Evolutionary conservation across 2,888 invertebrate genomes (phyloP).

Genomic region (Ischnus inquisitorius): DNA sequence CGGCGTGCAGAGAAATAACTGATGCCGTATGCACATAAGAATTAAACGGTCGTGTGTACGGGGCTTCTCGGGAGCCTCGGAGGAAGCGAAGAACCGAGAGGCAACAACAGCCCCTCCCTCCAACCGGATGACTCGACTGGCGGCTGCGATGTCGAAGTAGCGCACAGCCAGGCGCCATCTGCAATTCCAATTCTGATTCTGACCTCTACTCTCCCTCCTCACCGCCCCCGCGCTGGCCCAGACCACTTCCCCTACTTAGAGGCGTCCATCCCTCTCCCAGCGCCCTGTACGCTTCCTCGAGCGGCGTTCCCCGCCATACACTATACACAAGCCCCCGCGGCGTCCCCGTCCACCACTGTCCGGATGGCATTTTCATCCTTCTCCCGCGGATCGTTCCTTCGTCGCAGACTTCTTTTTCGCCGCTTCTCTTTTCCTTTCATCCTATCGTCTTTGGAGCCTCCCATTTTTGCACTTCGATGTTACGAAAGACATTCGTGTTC

Average conservation of each 20-base stretch:
- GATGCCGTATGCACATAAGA: background rate
- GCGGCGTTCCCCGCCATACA: constrained; percentile 22
- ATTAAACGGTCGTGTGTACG: constrained; percentile 6
- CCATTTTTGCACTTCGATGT: constrained; percentile 8
- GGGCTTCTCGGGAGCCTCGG: constrained; percentile 22
- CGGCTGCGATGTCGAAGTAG: constrained; percentile 74
- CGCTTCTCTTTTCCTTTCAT: constrained; percentile 1
- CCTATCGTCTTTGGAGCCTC: constrained; percentile 10
- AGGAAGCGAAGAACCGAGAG: constrained; percentile 62
- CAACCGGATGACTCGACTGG: constrained; percentile 76
- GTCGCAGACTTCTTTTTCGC: constrained; percentile 21
- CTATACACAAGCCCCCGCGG: constrained; percentile 30
- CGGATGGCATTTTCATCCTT: constrained; percentile 59
- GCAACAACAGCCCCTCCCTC: constrained; percentile 71
- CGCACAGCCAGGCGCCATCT: constrained; percentile 81
- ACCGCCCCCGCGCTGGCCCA: constrained; percentile 67
- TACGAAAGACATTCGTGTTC: constrained; percentile 1
- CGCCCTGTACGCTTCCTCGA: constrained; percentile 61
- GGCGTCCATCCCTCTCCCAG: constrained; percentile 68
- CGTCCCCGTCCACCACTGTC: constrained; percentile 36
- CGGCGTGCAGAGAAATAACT: constrained; percentile 1
- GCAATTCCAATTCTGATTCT: constrained; percentile 79
- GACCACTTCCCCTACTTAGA: constrained; percentile 71
- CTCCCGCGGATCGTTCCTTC: constrained; percentile 38
- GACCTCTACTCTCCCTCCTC: constrained; percentile 73